These are phyloP conservation scores for Glossosoma conforme DNA, from an alignment of 1,140 invertebrate genomes.

Conservation along the genomic window DNA sequence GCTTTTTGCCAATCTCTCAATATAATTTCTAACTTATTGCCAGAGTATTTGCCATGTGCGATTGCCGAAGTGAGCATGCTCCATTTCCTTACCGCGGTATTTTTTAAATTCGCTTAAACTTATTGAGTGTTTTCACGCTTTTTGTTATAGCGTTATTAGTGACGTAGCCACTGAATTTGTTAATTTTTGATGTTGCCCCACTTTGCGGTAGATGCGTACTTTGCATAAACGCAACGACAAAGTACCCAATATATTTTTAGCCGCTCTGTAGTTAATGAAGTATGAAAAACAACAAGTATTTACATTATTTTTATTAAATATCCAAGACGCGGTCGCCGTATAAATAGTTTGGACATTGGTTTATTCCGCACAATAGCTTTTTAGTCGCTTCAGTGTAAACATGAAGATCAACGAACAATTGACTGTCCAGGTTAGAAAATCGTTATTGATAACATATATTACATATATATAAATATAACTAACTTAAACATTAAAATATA, in stretches of 20 bases:
- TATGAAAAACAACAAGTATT: neutral
- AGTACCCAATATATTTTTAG: neutral
- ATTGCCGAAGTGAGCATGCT: constrained; percentile 5
- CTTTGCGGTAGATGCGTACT: neutral
- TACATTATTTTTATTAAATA: constrained; percentile 3
- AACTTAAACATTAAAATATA: too few relatives aligned
- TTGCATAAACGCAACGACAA: neutral
- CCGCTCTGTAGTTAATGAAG: neutral
- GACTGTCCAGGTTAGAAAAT: constrained; percentile 21
- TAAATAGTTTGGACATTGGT: constrained; percentile 24
- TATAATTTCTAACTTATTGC: neutral
- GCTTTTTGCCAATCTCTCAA: constrained; percentile 1
- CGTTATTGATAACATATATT: too few relatives aligned
- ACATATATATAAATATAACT: too few relatives aligned
- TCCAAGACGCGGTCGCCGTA: constrained; percentile 14
- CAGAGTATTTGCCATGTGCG: constrained; percentile 3
- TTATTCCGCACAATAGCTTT: constrained; percentile 13
- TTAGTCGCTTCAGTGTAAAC: constrained; percentile 16
- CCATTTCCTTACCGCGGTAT: constrained; percentile 9
- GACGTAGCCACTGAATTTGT: neutral
- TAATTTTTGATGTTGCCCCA: neutral
- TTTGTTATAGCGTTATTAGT: neutral
- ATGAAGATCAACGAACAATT: constrained; percentile 18
- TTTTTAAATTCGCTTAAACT: neutral
- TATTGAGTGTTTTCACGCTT: constrained; percentile 15